These are phyloP conservation scores for Rhizoglyphus robini DNA, from an alignment of 1,140 invertebrate species.

Conservation along the genomic window DNA sequence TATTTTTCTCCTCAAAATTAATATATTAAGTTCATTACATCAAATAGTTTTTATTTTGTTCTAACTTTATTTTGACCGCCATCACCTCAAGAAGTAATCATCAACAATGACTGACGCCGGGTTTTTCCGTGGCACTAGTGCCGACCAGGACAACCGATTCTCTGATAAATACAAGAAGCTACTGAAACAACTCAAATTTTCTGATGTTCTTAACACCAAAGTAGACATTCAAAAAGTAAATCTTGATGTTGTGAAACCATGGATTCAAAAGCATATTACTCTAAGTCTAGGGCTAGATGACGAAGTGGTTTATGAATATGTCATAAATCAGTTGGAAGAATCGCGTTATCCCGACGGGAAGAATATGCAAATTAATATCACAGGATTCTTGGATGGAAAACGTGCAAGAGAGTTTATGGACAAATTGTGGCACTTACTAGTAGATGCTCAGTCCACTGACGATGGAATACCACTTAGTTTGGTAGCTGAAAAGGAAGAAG, in stretches of 20 bases:
- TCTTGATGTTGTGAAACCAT: constrained; percentile 91
- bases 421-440: constrained; percentile 84
- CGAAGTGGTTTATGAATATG: constrained; percentile 95
- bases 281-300: constrained; percentile 84
- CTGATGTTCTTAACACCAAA: constrained; percentile 74
- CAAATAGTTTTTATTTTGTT: too few species aligned
- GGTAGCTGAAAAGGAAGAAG: constrained; percentile 89
- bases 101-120: too few species aligned
- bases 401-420: constrained; percentile 94
- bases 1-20: too few species aligned
- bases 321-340: constrained; percentile 89
- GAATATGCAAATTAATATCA: constrained; percentile 98
- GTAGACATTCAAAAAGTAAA: constrained; percentile 98
- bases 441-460: constrained; percentile 86
- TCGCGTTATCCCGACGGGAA: constrained; percentile 86
- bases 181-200: constrained; percentile 96
- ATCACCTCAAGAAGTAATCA: too few species aligned
- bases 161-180: constrained; percentile 98
- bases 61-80: too few species aligned
- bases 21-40: too few species aligned
- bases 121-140: constrained; percentile 66
- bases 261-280: constrained; percentile 92
- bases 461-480: constrained; percentile 84
- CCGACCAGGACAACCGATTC: constrained; percentile 96
- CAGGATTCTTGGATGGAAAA: constrained; percentile 94